Conservation (phyloP, 2,888 invertebrate genomes). For the Tachystola acroxantha region DNA sequence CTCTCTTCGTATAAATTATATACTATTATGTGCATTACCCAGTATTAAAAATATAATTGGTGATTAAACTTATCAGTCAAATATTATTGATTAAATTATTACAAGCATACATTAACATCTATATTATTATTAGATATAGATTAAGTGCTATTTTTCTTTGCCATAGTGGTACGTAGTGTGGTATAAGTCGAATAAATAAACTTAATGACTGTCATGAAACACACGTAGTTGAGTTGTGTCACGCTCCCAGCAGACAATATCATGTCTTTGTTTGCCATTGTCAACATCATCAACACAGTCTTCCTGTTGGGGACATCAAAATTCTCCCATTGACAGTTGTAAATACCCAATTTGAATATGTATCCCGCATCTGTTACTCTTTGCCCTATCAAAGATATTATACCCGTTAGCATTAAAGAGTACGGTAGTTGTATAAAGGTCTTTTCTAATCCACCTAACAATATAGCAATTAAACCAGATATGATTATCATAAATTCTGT, state of each 20-base stretch:
- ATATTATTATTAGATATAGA: too few species aligned
- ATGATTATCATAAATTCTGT: constrained; percentile 32
- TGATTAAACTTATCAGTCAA: too few species aligned
- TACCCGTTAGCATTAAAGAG: constrained; percentile 29
- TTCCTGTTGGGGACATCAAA: constrained; percentile 44
- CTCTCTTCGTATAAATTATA: too few species aligned
- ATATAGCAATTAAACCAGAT: constrained; percentile 26
- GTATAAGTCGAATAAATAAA: constrained; percentile 51
- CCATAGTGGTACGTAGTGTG: constrained; percentile 39
- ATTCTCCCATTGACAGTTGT: constrained; percentile 52
- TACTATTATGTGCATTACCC: too few species aligned
- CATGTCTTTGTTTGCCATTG: constrained; percentile 44
- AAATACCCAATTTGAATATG: constrained; percentile 40
- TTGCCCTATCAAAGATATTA: constrained; percentile 51
- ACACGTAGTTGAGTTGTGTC: constrained; percentile 33
- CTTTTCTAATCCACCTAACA: constrained; percentile 40
- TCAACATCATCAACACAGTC: constrained; percentile 40
- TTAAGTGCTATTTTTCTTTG: not conserved
- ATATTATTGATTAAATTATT: too few species aligned
- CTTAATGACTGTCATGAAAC: constrained; percentile 40
- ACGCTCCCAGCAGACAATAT: constrained; percentile 49
- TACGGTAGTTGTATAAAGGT: constrained; percentile 38
- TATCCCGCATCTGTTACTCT: constrained; percentile 40
- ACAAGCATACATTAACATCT: too few species aligned
- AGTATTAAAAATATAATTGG: too few species aligned